Evolutionary conservation across 2,113 vertebrate genomes (phyloP).

Genomic region (Paramormyrops kingsleyae): DNA sequence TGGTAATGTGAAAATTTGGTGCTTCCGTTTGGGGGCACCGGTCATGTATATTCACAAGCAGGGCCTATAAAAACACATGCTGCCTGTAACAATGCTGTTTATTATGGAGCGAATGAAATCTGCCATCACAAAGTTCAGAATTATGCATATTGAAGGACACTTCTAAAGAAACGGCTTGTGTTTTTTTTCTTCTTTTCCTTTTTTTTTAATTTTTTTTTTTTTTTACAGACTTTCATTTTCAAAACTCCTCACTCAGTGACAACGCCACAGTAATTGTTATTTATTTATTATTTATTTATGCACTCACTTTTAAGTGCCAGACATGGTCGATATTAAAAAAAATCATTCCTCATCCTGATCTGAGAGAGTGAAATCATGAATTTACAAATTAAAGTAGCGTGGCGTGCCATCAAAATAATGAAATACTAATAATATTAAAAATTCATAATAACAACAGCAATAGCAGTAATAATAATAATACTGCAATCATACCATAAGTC

Average conservation of each 20-base stretch:
- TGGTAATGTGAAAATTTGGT: slow-evolving; percentile 58
- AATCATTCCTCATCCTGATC: not conserved
- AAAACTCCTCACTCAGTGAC: not conserved
- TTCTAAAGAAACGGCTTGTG: not conserved
- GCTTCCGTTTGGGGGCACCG: slow-evolving; percentile 44
- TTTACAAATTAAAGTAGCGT: not conserved
- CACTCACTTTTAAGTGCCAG: not conserved
- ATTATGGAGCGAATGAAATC: not conserved
- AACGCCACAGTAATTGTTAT: not conserved
- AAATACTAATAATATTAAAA: not conserved
- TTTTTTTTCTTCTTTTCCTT: not conserved
- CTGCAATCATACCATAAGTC: not conserved
- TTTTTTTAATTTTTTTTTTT: not conserved
- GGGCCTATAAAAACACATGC: slow-evolving; percentile 32
- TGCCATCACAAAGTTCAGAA: slow-evolving; percentile 1
- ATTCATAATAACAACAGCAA: not conserved
- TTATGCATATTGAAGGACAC: slow-evolving; percentile 5
- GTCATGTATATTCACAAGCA: slow-evolving; percentile 47
- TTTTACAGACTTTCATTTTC: not conserved
- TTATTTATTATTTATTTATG: not conserved
- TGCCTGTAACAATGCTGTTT: slow-evolving; percentile 30
- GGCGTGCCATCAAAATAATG: not conserved
- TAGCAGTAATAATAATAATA: not conserved
- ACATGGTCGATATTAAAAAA: not conserved
- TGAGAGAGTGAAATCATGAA: not conserved